phyloP scores from a whole-genome alignment of 2,113 vertebrate genomes.

The Gnathonemus longibarbis region DNA sequence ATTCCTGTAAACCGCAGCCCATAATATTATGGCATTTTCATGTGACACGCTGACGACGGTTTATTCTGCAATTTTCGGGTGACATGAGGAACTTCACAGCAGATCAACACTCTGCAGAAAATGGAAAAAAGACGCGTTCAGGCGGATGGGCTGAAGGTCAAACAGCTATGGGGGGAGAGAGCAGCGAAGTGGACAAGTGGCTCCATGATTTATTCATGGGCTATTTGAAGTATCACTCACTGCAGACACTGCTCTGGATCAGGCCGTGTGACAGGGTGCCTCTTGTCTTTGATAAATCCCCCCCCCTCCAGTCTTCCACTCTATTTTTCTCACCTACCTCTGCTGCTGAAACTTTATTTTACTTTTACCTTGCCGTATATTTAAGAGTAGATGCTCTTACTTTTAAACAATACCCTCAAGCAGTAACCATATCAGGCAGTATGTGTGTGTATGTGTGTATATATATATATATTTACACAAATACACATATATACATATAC shows the following conservation, averaged over 20 bases:
- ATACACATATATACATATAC: not conserved
- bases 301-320: not conserved
- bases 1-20: not conserved
- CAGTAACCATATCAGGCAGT: too few relatives aligned
- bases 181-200: not conserved
- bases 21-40: not conserved
- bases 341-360: not conserved
- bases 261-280: not conserved
- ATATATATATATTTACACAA: too few relatives aligned
- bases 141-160: not conserved
- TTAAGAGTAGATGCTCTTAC: not conserved
- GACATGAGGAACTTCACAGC: not conserved
- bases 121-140: not conserved
- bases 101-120: not conserved
- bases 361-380: not conserved
- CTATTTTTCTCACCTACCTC: not conserved
- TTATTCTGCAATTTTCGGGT: not conserved
- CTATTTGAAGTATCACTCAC: not conserved
- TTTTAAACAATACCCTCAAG: not conserved
- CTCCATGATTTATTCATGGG: not conserved
- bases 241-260: not conserved
- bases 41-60: not conserved
- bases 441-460: too few relatives aligned
- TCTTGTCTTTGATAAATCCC: not conserved
- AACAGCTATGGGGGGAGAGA: not conserved